A percentile compares a stretch with the other conserved stretches of the same genome.
Evolutionary conservation across 2,797 vertebrate genomes (phyloP).

Genomic region (Remorina albescens): DNA sequence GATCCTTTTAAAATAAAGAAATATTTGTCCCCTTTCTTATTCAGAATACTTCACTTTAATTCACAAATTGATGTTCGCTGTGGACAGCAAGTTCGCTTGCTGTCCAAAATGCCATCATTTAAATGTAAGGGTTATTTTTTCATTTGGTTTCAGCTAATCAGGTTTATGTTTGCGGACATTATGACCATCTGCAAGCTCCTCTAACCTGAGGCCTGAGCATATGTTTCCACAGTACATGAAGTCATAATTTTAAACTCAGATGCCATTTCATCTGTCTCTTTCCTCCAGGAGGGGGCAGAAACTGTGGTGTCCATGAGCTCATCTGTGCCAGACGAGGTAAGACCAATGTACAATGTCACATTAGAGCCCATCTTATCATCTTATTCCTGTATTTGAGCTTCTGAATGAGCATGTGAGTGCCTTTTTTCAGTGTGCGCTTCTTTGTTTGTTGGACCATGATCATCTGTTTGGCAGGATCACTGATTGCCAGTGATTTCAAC

Average conservation of each 20-base stretch:
- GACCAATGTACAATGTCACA: too few species aligned
- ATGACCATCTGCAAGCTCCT: conserved; percentile 47
- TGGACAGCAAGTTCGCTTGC: too few species aligned
- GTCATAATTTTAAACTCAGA: conserved; percentile 42
- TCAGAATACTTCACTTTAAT: background rate
- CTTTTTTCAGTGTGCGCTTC: conserved; percentile 4
- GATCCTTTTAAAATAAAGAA: background rate
- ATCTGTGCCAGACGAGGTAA: conserved; percentile 98
- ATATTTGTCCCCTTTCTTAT: too few species aligned
- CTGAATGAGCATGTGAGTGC: background rate
- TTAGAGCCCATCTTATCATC: background rate
- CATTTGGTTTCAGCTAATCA: conserved; percentile 23
- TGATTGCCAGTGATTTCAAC: background rate
- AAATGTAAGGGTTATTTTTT: background rate
- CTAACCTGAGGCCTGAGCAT: conserved; percentile 43
- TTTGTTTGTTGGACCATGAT: background rate
- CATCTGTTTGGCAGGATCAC: conserved; percentile 6
- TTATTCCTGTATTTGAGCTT: background rate
- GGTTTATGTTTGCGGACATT: conserved; percentile 18
- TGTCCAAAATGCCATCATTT: background rate
- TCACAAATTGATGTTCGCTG: background rate
- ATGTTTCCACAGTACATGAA: conserved; percentile 32
- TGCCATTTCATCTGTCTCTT: conserved; percentile 56
- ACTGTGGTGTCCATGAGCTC: conserved; percentile 96
- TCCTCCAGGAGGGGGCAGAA: conserved; percentile 92